Evolutionary conservation across 64 coral and sea anemone species (phyloP), one percentile per base, ranked within the genome.

Genomic region (Anthopleura sola): DNA sequence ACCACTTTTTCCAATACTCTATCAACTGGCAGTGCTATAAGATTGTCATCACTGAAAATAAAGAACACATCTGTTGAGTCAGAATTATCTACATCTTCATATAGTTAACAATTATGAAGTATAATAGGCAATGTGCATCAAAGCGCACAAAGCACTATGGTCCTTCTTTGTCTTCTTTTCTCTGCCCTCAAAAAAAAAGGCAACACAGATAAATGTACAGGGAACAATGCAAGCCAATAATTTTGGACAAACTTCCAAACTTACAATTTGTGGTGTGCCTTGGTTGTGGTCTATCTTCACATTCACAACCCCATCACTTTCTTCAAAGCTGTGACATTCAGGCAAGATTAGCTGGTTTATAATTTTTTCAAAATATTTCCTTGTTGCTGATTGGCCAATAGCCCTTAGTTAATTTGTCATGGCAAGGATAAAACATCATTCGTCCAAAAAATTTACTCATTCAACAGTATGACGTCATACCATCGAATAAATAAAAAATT

Each of bases 181-280:
- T n/a, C n/a, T n/a, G n/a, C n/a, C n/a, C n/a, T n/a, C n/a, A n/a
- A n/a, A n/a, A n/a, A n/a, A n/a, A n/a, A n/a, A n/a, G n/a, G n/a
- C n/a, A n/a, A n/a, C n/a, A n/a, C n/a, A n/a, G n/a, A n/a, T n/a
- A n/a, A n/a, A n/a, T n/a, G 14, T 56, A 56, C 12, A 56, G 14
- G 19, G 55, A 18, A 20, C 55, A 56, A 56, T 18, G 55, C 55
- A 56, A 56, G 55, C 47, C 53, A 53, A 82, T 49, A 37, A 23
- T 53, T 47, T 51, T 53, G 20, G 34, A 80, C 39, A 80, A 37
- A 37, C 19, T 7, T 37, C 34, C n/a, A 36, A 85, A 82, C 87
- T 82, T 88, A 88, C 87, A 82, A 75, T 80, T 54, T 29, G n/a
- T n/a, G n/a, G 60, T 69, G 36, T 51, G 78, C 87, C 80, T 88